Base-by-base conservation (phyloP, 2,888 invertebrate genomes). In the Nipponacmea schrenckii region DNA sequence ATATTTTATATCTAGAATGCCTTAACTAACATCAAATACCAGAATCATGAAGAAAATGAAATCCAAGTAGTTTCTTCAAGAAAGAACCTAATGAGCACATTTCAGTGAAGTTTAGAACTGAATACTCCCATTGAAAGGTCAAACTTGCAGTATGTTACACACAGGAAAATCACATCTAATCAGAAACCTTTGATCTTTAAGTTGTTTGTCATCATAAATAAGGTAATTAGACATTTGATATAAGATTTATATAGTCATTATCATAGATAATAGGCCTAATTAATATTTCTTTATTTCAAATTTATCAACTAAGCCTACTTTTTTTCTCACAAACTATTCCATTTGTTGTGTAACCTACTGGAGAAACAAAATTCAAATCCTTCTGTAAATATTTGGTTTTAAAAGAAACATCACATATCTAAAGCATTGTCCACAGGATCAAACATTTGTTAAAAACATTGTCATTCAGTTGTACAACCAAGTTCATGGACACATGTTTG, bases 31-130 rank as follows among this genome's bases (percentile, higher is more conserved):
- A 56, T 24, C 56, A 68, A 68, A 68, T 68, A 50, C 62, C 31
- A 68, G 39, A 68, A 24, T 27, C 56, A 68, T 68, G 50, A 56
- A 56, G 44, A 62, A 27, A 62, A 62, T 63, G 68, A 69, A 69
- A 69, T 69, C 62, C 27, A 69, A 69, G 44, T 20, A 62, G 63
- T 20, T 45, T 63, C 26, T 20, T 27, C 24, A 26, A n/a, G 62
- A 48, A 46, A 45, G 39, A 63, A 20, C 63, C 68, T 69, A 69
- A 69, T 69, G 68, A 69, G 68, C 63, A 44, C 63, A 26, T 69
- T 62, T 63, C 63, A 69, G 63, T 44, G 39, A 44, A 62, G 62
- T 20, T 27, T 56, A 50, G 44, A 39, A n/a, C 20, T 24, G 62
- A 56, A 26, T 56, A 68, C 68, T 56, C 68, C 68, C 68, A 56